A percentile compares a stretch with the other conserved stretches of the same genome.
phyloP scores from a whole-genome alignment of 2,113 vertebrate species.

The Cacatua alba region DNA sequence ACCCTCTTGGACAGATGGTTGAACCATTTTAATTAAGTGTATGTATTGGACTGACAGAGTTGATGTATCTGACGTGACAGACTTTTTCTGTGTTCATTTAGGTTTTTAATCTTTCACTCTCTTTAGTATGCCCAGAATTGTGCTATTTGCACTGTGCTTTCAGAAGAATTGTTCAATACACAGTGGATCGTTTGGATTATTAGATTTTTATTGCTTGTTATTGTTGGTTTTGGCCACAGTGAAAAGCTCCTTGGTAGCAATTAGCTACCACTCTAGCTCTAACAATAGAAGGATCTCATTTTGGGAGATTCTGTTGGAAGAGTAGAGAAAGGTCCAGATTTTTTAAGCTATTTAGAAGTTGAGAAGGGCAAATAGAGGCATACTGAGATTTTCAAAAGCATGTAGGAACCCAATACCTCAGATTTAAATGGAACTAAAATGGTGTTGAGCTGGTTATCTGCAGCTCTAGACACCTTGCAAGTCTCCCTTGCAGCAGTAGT shows the following conservation, averaged over 20 bases:
- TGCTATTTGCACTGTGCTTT: conserved; percentile 18
- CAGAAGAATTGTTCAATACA: conserved; percentile 27
- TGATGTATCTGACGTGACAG: conserved; percentile 62
- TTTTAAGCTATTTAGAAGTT: neutral
- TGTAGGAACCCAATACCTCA: neutral
- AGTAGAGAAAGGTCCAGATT: neutral
- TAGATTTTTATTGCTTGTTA: conserved; percentile 47
- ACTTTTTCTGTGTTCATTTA: conserved; percentile 68
- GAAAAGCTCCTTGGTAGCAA: neutral
- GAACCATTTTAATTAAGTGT: conserved; percentile 72
- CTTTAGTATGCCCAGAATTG: conserved; percentile 20
- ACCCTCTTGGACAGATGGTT: conserved; percentile 68
- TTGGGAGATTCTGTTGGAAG: neutral
- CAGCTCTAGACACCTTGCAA: neutral
- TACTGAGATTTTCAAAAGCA: neutral
- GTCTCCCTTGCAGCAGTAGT: neutral
- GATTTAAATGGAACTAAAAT: neutral
- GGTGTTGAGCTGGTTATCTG: neutral
- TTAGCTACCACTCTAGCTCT: neutral
- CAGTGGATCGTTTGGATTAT: neutral
- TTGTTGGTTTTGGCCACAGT: neutral
- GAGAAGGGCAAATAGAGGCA: neutral
- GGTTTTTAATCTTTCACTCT: conserved; percentile 57
- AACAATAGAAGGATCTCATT: neutral
- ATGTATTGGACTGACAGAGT: conserved; percentile 56